Base-by-base conservation (phyloP, 2,888 invertebrate genomes). In the Ophion ellenae region DNA sequence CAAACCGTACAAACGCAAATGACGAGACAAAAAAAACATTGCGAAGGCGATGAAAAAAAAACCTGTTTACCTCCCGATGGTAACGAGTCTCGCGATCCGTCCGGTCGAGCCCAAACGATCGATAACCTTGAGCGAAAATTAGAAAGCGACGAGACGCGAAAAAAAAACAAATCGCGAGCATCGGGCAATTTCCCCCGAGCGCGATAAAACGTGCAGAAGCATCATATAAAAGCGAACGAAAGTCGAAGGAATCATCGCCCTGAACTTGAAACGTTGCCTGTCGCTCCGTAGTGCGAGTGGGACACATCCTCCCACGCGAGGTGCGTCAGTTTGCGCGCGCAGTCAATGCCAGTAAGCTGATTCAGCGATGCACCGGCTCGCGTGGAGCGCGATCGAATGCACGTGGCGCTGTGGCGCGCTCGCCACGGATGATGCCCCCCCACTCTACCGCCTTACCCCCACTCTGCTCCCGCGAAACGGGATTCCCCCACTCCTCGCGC, bases 391-490 rank as follows among this genome's bases (percentile, higher is more conserved):
- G 74, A 71, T 73, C 84, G 78, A 80, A 67, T 76, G 80, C 79
- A 71, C 86, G 85, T 76, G 79, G 76, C 63, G 47, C 7, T 75
- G 24, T 28, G 2, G 64, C 9, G 20, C 89, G 86, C 88, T 88
- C 87, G 87, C 69, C 87, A 88, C 87, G 86, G 45, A 87, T 88
- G 6, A 63, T 53, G 14, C 14, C 61, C 20, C 20, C 74, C 74
- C 83, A 17, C 75, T 73, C 69, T n/a, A 20, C 53, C 47, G 84
- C 32, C 40, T 47, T 36, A 17, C 53, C 14, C 53, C 53, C 14
- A 36, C 40, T 24, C 61, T 28, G 69, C 63, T 47, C 87, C 77
- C 83, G 81, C 78, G 88, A 81, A 89, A 89, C 89, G 87, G 90
- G 88, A 89, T 87, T 82, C 85, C 81, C 80, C 81, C 74, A 67